Base-by-base conservation (phyloP, 2,113 vertebrate species). In the Anarhynchus alexandrinus region DNA sequence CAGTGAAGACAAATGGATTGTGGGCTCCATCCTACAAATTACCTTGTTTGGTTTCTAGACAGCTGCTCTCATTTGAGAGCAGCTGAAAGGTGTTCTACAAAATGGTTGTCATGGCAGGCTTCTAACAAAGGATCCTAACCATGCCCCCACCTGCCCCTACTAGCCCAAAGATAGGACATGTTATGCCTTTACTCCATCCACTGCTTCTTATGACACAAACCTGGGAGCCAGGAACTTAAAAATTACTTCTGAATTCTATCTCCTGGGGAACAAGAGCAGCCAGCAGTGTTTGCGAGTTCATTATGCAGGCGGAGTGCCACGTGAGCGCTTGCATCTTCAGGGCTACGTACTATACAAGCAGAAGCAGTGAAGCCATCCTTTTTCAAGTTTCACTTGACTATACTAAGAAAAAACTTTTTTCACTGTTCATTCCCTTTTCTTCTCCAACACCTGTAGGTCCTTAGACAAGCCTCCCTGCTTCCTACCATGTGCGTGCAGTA, bases 111-210 rank as follows among this genome's bases (percentile, higher is more conserved):
- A 62, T 6, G 12, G 74, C 36, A 87, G 42, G 38, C 74, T 89
- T 36, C 52, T 66, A 67, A 64, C 11, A 52, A 42, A 81, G 30
- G 30, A 36, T 66, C 43, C 52, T 27, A 23, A 29, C 61, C 49
- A 15, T 36, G 12, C 5, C 20, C 0, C 38, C 1, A 11, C 36
- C 38, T 23, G 7, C 49, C n/a, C 36, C 1, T 2, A 9, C 34
- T 29, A 30, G 42, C 40, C 55, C 49, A 22, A 15, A 78, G 25
- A 11, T 1, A 32, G 38, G 77, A 36, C 32, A 15, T 26, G 7
- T n/a, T 36, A 14, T 32, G 38, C 54, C 34, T 84, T 69, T 8
- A 14, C 27, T 58, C 29, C 21, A 9, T 54, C 66, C 32, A 25
- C 22, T 58, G 74, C 30, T 90, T 38, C 65, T 40, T 45, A 26